These are phyloP conservation scores for Hirudinaria manillensis DNA, from an alignment of 2,888 invertebrate species.

Conservation along the genomic window DNA sequence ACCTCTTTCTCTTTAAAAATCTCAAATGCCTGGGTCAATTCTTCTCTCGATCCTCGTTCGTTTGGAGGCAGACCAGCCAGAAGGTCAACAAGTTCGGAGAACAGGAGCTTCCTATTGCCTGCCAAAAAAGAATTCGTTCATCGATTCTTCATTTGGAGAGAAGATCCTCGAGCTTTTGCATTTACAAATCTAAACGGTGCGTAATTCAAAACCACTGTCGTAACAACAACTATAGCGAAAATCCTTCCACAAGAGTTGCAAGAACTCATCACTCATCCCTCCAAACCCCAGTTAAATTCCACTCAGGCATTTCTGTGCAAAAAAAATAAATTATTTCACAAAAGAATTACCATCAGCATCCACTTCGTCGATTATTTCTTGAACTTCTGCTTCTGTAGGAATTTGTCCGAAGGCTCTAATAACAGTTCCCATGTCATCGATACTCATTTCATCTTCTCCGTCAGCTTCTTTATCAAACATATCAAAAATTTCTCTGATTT, in stretches of 20 bases:
- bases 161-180: too few relatives aligned
- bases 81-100: constrained; percentile 24
- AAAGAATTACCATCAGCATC: constrained; percentile 26
- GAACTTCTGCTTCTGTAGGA: constrained; percentile 24
- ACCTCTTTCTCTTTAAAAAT: constrained; percentile 31
- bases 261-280: too few relatives aligned
- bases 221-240: too few relatives aligned
- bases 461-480: constrained; percentile 25
- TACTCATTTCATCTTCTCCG: constrained; percentile 29
- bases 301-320: too few relatives aligned
- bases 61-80: constrained; percentile 14
- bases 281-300: too few relatives aligned
- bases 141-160: neutral
- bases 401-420: constrained; percentile 27
- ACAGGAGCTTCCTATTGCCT: constrained; percentile 27
- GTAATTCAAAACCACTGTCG: too few relatives aligned
- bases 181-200: too few relatives aligned
- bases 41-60: constrained; percentile 25
- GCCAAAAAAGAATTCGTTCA: neutral
- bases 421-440: constrained; percentile 19
- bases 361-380: constrained; percentile 30
- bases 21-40: constrained; percentile 26
- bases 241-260: too few relatives aligned
- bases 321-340: too few relatives aligned
- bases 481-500: constrained; percentile 29